phyloP scores from a whole-genome alignment of 2,113 vertebrate genomes.

The Arothron firmamentum region DNA sequence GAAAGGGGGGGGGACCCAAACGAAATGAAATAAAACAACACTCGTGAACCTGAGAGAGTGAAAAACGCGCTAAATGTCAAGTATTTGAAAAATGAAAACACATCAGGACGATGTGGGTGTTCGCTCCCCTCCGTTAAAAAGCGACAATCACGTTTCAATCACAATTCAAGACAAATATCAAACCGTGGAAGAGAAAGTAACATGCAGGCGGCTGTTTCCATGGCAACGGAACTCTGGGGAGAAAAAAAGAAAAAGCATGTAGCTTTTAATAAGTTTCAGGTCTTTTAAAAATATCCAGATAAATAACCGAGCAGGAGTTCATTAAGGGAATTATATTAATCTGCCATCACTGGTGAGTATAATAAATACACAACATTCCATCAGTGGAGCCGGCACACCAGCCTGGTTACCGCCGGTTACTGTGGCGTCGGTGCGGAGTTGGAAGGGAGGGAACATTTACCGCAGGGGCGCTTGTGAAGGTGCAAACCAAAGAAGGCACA shows the following conservation, averaged over 20 bases:
- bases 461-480: conserved; percentile 41
- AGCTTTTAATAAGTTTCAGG: conserved; percentile 33
- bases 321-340: conserved; percentile 28
- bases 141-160: conserved; percentile 25
- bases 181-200: conserved; percentile 28
- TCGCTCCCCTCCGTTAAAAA: conserved; percentile 33
- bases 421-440: not conserved
- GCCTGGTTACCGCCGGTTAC: too few relatives aligned
- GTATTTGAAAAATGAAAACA: conserved; percentile 23
- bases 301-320: conserved; percentile 47
- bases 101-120: conserved; percentile 20
- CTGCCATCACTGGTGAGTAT: conserved; percentile 39
- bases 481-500: conserved; percentile 62
- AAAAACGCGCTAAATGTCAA: conserved; percentile 63
- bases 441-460: conserved; percentile 30
- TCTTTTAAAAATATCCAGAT: conserved; percentile 43
- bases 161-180: conserved; percentile 51
- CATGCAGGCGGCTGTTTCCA: conserved; percentile 30
- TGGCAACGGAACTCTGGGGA: conserved; percentile 36
- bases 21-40: conserved; percentile 45
- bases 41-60: conserved; percentile 78
- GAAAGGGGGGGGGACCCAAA: conserved; percentile 50
- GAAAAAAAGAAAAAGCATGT: conserved; percentile 21
- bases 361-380: conserved; percentile 36
- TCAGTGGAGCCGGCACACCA: too few relatives aligned